These are phyloP conservation scores for Mycteria americana DNA, from an alignment of 2,797 vertebrate genomes.

Conservation along the genomic window DNA sequence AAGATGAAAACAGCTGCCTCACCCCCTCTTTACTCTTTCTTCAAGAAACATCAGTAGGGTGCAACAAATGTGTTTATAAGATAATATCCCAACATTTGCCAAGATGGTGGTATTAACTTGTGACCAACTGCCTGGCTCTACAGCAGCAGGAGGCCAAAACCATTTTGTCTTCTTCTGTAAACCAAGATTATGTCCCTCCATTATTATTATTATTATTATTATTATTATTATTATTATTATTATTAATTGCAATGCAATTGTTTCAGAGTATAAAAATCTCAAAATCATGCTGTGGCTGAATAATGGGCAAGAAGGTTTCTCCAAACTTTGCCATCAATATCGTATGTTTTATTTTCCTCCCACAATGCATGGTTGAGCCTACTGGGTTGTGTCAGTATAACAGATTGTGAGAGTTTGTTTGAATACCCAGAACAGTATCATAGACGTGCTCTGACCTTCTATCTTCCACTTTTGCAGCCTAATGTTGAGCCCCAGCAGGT, in stretches of 20 bases:
- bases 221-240: neutral
- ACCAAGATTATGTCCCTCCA: neutral
- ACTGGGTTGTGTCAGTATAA: neutral
- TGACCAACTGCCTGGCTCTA: neutral
- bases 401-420: neutral
- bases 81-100: neutral
- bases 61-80: neutral
- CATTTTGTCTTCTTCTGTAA: neutral
- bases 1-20: neutral
- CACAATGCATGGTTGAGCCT: rapidly evolving
- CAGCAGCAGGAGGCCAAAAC: neutral
- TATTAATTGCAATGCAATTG: neutral
- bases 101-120: neutral
- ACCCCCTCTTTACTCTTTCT: neutral
- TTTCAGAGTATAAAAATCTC: neutral
- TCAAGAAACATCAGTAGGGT: neutral
- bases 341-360: rapidly evolving
- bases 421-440: neutral
- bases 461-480: neutral
- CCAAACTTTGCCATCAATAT: neutral
- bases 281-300: neutral
- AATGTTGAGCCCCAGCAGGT: neutral
- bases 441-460: neutral
- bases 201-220: too few species aligned
- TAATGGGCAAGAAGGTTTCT: neutral